Percentiles rank a stretch among this genome's conserved stretches.
Conservation (phyloP, 2,888 invertebrate genomes). For the Phyto melanocephala region DNA sequence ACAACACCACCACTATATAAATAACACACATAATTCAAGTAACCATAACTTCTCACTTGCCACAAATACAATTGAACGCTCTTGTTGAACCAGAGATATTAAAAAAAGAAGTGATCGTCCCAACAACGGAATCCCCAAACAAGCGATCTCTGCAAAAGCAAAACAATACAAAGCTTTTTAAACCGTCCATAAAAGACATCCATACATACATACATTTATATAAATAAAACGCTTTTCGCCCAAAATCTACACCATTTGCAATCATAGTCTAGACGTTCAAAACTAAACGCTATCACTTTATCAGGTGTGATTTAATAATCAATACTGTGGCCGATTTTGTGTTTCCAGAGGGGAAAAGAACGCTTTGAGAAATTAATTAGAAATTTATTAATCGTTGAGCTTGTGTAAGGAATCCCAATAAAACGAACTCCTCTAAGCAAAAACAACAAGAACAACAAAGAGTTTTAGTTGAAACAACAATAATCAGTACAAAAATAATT, state of each 20-base stretch:
- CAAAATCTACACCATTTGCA: background rate
- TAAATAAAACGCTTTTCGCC: constrained; percentile 12
- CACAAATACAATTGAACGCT: background rate
- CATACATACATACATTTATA: background rate
- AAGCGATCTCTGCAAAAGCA: background rate
- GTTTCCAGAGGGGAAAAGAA: background rate
- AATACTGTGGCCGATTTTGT: constrained; percentile 39
- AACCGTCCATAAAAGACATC: constrained; percentile 13
- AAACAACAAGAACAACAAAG: constrained; percentile 23
- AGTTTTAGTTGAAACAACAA: background rate
- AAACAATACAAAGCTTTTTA: constrained; percentile 1
- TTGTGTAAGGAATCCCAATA: background rate
- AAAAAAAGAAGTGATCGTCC: constrained; percentile 3
- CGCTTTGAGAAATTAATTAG: too few relatives aligned
- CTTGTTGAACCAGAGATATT: background rate
- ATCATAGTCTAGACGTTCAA: background rate
- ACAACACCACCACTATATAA: background rate
- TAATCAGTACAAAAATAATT: constrained; percentile 28
- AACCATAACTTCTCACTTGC: constrained; percentile 3
- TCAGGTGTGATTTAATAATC: constrained; percentile 21
- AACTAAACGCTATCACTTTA: background rate
- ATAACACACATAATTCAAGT: constrained; percentile 26
- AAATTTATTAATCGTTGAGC: constrained; percentile 5
- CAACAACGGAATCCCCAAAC: constrained; percentile 6
- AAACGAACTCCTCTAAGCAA: background rate